phyloP scores from a whole-genome alignment of 2,113 vertebrate species.

The Eptesicus fuscus region DNA sequence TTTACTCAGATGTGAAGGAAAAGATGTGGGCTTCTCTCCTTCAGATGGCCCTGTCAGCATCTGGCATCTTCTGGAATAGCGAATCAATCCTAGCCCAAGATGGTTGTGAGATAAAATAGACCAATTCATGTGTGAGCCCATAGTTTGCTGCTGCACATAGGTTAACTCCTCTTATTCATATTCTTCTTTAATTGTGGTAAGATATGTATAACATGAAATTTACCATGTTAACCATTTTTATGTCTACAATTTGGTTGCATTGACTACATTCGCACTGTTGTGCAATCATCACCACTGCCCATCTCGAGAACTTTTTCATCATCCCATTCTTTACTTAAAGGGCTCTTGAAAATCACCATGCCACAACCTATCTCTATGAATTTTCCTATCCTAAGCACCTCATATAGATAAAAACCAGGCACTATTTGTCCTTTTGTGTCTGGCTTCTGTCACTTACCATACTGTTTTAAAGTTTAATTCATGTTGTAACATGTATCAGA shows the following conservation, averaged over 20 bases:
- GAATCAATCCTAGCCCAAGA: background rate
- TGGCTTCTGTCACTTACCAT: background rate
- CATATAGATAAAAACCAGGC: background rate
- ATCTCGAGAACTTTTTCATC: background rate
- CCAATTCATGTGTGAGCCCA: background rate
- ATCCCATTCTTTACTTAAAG: background rate
- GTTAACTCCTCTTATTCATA: background rate
- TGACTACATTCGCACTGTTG: slow-evolving; percentile 1
- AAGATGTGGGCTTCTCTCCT: background rate
- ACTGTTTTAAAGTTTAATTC: background rate
- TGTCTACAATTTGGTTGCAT: background rate
- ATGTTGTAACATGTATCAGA: background rate
- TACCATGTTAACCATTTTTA: background rate
- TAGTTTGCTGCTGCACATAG: background rate
- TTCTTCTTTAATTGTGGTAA: background rate
- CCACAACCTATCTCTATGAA: background rate
- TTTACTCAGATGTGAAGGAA: background rate
- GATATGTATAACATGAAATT: background rate
- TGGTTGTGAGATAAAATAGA: slow-evolving; percentile 32
- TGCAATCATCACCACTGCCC: background rate
- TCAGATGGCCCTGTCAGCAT: background rate
- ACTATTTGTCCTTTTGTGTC: background rate
- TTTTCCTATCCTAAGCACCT: background rate
- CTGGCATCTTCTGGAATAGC: background rate
- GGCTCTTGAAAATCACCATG: background rate